phyloP scores from a whole-genome alignment of 23 tunicate species.

The Trididemnum nubilum region DNA sequence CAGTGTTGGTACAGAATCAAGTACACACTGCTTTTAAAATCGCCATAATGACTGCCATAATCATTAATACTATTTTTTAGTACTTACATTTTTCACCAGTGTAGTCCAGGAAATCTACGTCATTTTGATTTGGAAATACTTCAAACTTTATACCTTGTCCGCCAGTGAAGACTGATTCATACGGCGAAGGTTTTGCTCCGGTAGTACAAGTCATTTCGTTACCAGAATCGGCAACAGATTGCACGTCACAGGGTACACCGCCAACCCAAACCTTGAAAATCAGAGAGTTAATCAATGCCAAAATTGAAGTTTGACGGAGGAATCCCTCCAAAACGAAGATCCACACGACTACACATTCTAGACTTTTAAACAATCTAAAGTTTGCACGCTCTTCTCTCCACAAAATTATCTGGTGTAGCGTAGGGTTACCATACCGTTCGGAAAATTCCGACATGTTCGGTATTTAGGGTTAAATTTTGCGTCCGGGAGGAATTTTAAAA shows the following conservation, averaged over 20 bases:
- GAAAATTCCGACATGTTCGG: no score
- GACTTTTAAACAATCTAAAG: no score
- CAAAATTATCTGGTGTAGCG: no score
- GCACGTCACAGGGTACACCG: constrained; percentile 47
- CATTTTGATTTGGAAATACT: constrained; percentile 27
- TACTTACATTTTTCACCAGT: not conserved
- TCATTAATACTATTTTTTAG: not conserved
- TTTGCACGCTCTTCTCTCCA: no score
- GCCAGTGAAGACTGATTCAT: constrained; percentile 55
- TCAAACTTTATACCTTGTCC: constrained; percentile 69
- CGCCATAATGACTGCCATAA: not conserved
- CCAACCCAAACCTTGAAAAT: constrained; percentile 58
- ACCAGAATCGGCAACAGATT: constrained; percentile 28
- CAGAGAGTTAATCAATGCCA: no score
- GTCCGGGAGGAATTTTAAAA: no score
- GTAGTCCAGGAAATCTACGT: not conserved
- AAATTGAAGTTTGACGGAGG: not conserved
- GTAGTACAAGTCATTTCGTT: constrained; percentile 69
- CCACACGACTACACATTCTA: no score
- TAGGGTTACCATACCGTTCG: no score
- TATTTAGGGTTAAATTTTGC: no score
- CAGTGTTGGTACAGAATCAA: no score
- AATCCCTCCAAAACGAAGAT: no score
- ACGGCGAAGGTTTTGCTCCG: constrained; percentile 23
- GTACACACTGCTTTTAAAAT: no score